Base-by-base conservation (phyloP, 2,888 invertebrate genomes). In the Eupithecia inturbata region DNA sequence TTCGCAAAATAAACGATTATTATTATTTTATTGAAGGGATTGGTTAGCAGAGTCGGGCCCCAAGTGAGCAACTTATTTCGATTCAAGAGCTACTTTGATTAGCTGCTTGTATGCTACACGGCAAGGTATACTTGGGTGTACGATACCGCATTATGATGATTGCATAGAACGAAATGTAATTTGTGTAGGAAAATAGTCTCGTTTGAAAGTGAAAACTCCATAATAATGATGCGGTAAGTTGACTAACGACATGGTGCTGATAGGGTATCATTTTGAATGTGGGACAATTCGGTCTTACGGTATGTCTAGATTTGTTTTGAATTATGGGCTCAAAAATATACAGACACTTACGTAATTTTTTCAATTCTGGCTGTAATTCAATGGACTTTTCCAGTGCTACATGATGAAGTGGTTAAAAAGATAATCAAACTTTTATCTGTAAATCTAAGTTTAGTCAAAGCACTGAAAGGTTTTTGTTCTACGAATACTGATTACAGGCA, bases 171-270 rank as follows among this genome's bases (percentile, higher is more conserved):
- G 67, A 63, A 64, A 64, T 22, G 71, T 57, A 69, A 68, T 75
- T 77, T 74, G 36, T 64, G 33, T 2, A 53, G 62, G 45, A 62
- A 74, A 77, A 74, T 75, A 53, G 49, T 14, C 26, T 57, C 72
- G 39, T 75, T 70, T 53, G 75, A 77, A 77, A 78, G 78, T 73
- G 76, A 78, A 76, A 79, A 77, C 70, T 69, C 70, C 73, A 67
- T 79, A 76, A 79, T 79, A 76, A 79, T 70, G 67, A 74, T 72
- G 57, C 49, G 39, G 72, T 62, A 28, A 60, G 28, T 60, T 60
- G 28, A 28, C 62, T 63, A 33, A 68, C 68, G 62, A 74, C 49
- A 79, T 63, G 66, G 31, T 68, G n/a, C 9, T 16, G 60, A 9
- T n/a, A 31, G 63, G 31, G 33, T 75, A 69, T 39, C 0, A 73